Evolutionary conservation across 2,113 vertebrate genomes (phyloP).

Genomic region (Microcebus jonahi): DNA sequence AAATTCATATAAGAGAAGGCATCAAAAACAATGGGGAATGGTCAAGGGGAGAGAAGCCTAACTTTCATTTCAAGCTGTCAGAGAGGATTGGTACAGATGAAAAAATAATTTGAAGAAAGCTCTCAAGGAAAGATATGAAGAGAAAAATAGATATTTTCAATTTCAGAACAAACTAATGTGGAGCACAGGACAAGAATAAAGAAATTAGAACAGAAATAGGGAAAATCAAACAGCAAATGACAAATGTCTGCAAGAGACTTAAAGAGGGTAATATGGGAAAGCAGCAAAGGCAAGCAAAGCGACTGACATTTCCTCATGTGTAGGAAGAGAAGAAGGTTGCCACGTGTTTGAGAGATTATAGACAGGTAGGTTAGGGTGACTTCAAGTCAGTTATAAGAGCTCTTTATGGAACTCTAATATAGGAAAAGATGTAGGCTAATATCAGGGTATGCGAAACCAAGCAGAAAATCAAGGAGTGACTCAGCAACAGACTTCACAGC

Average conservation of each 20-base stretch:
- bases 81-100: slow-evolving; percentile 50
- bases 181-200: slow-evolving; percentile 41
- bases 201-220: slow-evolving; percentile 51
- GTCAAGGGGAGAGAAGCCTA: slow-evolving; percentile 48
- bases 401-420: slow-evolving; percentile 28
- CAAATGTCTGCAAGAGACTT: slow-evolving; percentile 36
- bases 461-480: slow-evolving; percentile 53
- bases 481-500: slow-evolving; percentile 55
- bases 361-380: slow-evolving; percentile 12
- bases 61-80: slow-evolving; percentile 67
- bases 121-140: slow-evolving; percentile 72
- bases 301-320: slow-evolving; percentile 34
- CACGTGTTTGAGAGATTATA: neutral
- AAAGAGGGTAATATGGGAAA: neutral
- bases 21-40: slow-evolving; percentile 52
- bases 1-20: slow-evolving; percentile 61
- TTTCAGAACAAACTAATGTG: slow-evolving; percentile 64
- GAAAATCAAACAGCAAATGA: slow-evolving; percentile 61
- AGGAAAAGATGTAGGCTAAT: neutral
- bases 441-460: neutral
- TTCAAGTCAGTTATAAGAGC: neutral
- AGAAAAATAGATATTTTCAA: slow-evolving; percentile 58
- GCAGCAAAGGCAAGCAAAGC: neutral
- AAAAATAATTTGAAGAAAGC: slow-evolving; percentile 73
- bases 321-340: neutral